These are phyloP conservation scores for Halcyon malimbica DNA, from an alignment of 2,113 vertebrate species.

Conservation along the genomic window DNA sequence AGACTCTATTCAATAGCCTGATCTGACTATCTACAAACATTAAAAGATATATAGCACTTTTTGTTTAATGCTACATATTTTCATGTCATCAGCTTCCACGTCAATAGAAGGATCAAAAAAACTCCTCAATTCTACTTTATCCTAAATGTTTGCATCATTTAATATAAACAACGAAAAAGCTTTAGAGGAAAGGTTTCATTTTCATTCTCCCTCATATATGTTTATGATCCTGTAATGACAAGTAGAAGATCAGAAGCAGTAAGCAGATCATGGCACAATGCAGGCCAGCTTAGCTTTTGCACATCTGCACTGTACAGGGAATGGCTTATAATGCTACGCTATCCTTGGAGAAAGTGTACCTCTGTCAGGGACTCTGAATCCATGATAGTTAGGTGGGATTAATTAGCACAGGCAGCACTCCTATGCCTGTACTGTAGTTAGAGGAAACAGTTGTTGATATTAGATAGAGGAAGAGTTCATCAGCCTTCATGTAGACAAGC, in stretches of 20 bases:
- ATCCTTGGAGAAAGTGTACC: not conserved
- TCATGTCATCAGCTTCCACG: not conserved
- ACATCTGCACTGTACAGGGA: not conserved
- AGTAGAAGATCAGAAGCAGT: not conserved
- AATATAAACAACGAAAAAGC: not conserved
- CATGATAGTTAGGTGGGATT: not conserved
- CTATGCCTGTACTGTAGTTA: not conserved
- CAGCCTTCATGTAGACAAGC: not conserved
- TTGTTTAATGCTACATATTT: not conserved
- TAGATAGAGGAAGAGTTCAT: not conserved
- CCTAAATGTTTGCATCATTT: not conserved
- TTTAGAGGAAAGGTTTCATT: not conserved
- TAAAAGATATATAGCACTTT: not conserved
- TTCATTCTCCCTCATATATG: not conserved
- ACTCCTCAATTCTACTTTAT: not conserved
- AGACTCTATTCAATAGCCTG: not conserved
- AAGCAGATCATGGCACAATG: not conserved
- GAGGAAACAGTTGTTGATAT: not conserved
- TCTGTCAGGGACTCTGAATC: not conserved
- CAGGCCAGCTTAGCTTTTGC: not conserved
- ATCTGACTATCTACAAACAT: not conserved
- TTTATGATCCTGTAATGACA: not conserved
- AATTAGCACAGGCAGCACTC: not conserved
- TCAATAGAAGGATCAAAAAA: not conserved
- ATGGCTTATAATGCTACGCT: not conserved